A percentile compares a stretch with the other conserved stretches of the same genome.
Evolutionary conservation across 2,797 vertebrate species (phyloP).

Genomic region (Artibeus jamaicensis): DNA sequence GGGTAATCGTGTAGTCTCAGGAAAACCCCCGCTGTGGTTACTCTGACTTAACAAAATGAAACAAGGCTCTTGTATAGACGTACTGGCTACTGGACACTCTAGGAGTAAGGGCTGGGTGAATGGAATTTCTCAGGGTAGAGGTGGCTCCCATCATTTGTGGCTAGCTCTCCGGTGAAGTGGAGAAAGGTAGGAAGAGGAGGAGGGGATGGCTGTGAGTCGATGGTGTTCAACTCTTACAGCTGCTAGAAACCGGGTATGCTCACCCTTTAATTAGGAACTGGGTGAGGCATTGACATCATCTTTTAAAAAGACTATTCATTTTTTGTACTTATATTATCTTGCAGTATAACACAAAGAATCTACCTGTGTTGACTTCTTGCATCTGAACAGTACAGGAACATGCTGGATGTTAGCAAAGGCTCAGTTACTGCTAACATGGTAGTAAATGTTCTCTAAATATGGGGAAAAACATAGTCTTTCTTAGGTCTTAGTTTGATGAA

Average conservation of each 20-base stretch:
- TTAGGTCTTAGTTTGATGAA: not conserved
- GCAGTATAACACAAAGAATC: not conserved
- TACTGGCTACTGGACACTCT: not conserved
- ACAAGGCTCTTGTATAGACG: rapidly evolving
- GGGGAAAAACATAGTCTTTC: not conserved
- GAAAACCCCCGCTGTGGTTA: not conserved
- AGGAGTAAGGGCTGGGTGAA: not conserved
- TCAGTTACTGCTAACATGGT: not conserved
- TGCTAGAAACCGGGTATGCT: not conserved
- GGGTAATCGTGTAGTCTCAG: not conserved
- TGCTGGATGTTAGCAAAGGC: not conserved
- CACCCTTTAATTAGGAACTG: not conserved
- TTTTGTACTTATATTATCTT: not conserved
- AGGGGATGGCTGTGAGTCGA: not conserved
- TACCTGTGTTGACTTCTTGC: not conserved
- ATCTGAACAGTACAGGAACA: not conserved
- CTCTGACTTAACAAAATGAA: not conserved
- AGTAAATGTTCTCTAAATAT: not conserved
- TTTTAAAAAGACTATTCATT: not conserved
- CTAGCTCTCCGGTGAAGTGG: not conserved
- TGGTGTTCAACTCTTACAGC: not conserved
- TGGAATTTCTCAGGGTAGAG: not conserved
- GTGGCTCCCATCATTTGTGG: rapidly evolving
- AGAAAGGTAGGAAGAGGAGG: not conserved
- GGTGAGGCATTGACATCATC: not conserved